Conservation (phyloP, 1,140 invertebrate genomes). For the Drosophila albomicans region DNA sequence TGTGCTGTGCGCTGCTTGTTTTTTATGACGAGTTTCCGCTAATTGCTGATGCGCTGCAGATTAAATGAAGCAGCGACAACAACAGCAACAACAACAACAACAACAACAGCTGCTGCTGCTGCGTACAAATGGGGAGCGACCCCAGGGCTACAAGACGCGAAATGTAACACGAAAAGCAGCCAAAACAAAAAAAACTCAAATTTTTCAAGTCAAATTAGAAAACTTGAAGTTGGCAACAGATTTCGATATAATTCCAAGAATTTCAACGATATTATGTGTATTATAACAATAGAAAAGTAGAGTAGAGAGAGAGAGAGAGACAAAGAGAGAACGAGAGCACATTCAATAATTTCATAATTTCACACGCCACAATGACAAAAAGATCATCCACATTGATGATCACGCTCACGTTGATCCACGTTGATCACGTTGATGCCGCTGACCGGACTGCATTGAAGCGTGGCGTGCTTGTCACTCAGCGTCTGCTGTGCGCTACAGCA, state of each 20-base stretch:
- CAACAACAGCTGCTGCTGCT: constrained; percentile 29
- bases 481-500: not conserved
- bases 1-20: constrained; percentile 60
- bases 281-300: not conserved
- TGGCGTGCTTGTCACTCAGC: constrained; percentile 34
- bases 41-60: constrained; percentile 82
- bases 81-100: constrained; percentile 37
- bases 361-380: constrained; percentile 37
- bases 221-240: constrained; percentile 22
- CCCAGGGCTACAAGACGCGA: constrained; percentile 33
- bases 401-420: no score
- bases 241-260: constrained; percentile 18
- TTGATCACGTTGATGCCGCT: not conserved
- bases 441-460: constrained; percentile 18
- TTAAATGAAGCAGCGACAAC: constrained; percentile 63
- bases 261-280: not conserved
- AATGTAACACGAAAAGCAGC: constrained; percentile 34
- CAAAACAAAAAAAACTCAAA: constrained; percentile 8
- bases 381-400: not conserved
- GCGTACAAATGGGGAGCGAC: constrained; percentile 36
- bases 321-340: not conserved
- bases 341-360: constrained; percentile 37
- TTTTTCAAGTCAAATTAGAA: constrained; percentile 30
- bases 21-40: constrained; percentile 83
- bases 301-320: not conserved